These are phyloP conservation scores for Drosophila arizonae DNA, from an alignment of 1,140 invertebrate species.

Conservation along the genomic window DNA sequence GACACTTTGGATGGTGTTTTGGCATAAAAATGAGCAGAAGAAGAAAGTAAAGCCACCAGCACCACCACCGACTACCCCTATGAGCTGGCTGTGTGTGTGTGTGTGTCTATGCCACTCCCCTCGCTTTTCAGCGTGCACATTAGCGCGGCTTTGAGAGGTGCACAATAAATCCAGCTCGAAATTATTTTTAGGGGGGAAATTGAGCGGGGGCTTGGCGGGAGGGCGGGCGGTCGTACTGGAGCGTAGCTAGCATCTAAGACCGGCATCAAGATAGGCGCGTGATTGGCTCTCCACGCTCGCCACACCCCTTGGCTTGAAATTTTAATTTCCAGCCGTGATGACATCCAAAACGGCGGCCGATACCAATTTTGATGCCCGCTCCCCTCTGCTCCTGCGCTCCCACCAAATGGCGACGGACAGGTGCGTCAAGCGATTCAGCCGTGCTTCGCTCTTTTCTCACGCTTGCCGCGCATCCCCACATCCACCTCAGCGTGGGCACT, in stretches of 20 bases:
- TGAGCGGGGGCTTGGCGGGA: not conserved
- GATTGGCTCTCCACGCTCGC: constrained; percentile 56
- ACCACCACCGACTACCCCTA: not conserved
- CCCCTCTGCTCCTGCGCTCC: not conserved
- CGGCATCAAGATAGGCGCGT: constrained; percentile 53
- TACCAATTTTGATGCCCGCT: constrained; percentile 53
- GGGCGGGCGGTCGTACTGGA: not conserved
- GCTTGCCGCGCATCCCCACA: constrained; percentile 9
- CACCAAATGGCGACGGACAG: constrained; percentile 71
- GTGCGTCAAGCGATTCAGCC: constrained; percentile 37
- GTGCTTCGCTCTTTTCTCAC: constrained; percentile 20
- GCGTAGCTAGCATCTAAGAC: constrained; percentile 1
- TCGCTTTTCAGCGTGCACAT: constrained; percentile 67
- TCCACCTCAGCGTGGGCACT: not conserved
- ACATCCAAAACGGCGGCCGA: constrained; percentile 50
- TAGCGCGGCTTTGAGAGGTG: constrained; percentile 60
- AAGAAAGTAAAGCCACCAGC: not conserved
- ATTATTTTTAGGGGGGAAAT: constrained; percentile 57
- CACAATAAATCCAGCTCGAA: constrained; percentile 75
- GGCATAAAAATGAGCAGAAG: not conserved
- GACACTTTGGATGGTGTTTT: constrained; percentile 48
- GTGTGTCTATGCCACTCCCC: not conserved
- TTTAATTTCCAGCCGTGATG: constrained; percentile 76
- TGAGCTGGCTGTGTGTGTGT: too few species aligned
- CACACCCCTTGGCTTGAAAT: constrained; percentile 28